These are phyloP conservation scores for Psittacula cyanocephala DNA, from an alignment of 2,113 vertebrate genomes.

Conservation along the genomic window DNA sequence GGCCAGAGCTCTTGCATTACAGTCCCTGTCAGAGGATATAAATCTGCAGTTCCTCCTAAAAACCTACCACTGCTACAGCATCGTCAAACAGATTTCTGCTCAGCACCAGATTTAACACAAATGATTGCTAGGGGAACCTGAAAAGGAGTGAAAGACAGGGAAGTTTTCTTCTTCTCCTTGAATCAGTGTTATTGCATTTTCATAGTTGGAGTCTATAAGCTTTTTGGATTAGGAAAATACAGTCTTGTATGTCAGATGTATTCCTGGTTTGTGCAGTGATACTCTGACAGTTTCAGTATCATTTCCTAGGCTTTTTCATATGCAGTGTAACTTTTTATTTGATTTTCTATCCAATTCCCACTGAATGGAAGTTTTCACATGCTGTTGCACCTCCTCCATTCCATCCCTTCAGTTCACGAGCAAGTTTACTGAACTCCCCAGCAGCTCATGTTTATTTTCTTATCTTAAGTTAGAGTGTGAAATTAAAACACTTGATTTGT, in stretches of 20 bases:
- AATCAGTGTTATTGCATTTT: not conserved
- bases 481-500: slow-evolving; percentile 59
- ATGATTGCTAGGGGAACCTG: not conserved
- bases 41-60: not conserved
- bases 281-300: not conserved
- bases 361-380: not conserved
- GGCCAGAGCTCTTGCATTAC: slow-evolving; percentile 32
- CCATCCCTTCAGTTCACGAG: not conserved
- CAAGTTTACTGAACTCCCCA: slow-evolving; percentile 15
- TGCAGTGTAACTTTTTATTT: not conserved
- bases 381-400: not conserved
- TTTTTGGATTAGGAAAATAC: not conserved
- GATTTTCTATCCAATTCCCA: not conserved
- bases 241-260: not conserved
- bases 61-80: not conserved
- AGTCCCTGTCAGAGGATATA: not conserved
- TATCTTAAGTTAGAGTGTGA: not conserved
- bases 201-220: not conserved
- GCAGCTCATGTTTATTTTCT: slow-evolving; percentile 50
- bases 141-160: not conserved
- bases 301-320: not conserved
- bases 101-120: not conserved
- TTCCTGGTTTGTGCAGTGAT: not conserved
- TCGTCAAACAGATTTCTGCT: not conserved
- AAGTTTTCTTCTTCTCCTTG: not conserved